A percentile compares a stretch with the other conserved stretches of the same genome.
These are phyloP conservation scores for Eufriesea mexicana DNA, from an alignment of 1,140 invertebrate species.

Conservation along the genomic window DNA sequence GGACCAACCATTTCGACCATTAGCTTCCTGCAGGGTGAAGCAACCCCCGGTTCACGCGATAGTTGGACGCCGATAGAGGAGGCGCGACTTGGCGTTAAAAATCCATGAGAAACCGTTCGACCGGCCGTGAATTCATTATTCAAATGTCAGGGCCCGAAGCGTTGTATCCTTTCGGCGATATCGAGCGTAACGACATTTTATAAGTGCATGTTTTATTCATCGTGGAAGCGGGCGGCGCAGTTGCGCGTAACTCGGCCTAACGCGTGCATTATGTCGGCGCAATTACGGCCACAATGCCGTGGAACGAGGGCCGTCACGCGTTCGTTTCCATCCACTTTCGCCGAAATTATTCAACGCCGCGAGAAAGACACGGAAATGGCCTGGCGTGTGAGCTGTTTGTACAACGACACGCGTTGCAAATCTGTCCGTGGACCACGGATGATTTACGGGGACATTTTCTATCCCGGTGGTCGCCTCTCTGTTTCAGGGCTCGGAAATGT, in stretches of 20 bases:
- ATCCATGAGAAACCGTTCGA: background rate
- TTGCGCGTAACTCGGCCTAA: constrained; percentile 38
- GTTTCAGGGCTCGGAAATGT: background rate
- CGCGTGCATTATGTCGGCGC: constrained; percentile 41
- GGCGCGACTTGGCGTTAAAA: background rate
- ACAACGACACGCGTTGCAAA: background rate
- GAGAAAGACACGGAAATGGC: background rate
- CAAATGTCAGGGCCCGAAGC: constrained; percentile 22
- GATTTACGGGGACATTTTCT: background rate
- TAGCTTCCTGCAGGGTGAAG: background rate
- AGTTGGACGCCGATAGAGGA: background rate
- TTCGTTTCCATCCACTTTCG: constrained; percentile 17
- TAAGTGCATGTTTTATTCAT: constrained; percentile 64
- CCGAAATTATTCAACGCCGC: constrained; percentile 18
- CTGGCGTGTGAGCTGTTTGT: background rate
- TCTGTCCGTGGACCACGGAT: background rate
- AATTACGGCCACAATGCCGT: constrained; percentile 43
- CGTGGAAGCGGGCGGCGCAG: constrained; percentile 15
- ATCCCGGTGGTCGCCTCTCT: background rate
- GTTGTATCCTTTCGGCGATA: constrained; percentile 28
- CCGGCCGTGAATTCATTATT: constrained; percentile 18
- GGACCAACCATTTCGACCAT: background rate
- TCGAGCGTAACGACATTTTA: constrained; percentile 53
- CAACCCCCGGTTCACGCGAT: background rate
- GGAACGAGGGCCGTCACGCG: constrained; percentile 23